A percentile compares a stretch with the other conserved stretches of the same genome.
Conservation (phyloP, 2,797 vertebrate species). For the Nyctibius grandis region DNA sequence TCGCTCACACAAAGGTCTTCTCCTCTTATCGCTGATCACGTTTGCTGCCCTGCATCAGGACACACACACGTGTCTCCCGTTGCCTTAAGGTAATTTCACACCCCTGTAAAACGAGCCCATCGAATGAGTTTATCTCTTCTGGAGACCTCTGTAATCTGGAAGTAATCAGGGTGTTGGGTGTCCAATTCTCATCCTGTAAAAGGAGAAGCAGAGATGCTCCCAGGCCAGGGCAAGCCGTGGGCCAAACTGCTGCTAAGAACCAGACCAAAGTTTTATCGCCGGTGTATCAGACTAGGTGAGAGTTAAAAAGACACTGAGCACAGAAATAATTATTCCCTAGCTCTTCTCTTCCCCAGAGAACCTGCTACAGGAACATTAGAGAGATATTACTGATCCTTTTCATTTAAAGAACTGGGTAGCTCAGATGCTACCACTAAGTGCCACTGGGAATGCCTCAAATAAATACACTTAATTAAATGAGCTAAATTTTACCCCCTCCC, state of each 20-base stretch:
- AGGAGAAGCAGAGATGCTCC: background rate
- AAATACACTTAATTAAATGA: background rate
- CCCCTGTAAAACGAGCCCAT: background rate
- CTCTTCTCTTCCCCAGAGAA: background rate
- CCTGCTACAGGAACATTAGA: background rate
- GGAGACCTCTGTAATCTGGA: background rate
- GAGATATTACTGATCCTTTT: background rate
- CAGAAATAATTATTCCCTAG: background rate
- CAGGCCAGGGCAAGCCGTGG: background rate
- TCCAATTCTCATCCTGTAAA: background rate
- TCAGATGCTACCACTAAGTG: background rate
- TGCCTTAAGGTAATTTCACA: background rate
- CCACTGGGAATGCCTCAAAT: background rate
- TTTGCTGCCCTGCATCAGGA: background rate
- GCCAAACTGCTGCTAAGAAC: background rate
- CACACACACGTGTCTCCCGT: accelerated
- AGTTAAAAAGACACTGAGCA: background rate
- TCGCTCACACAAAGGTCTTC: background rate
- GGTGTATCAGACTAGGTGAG: accelerated
- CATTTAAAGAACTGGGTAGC: background rate
- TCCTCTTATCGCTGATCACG: accelerated
- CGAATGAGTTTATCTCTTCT: background rate
- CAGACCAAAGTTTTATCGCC: background rate
- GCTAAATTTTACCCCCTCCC: background rate
- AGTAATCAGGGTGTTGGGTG: background rate